phyloP scores from a whole-genome alignment of 2,113 vertebrate species.

The Eclectus roratus region DNA sequence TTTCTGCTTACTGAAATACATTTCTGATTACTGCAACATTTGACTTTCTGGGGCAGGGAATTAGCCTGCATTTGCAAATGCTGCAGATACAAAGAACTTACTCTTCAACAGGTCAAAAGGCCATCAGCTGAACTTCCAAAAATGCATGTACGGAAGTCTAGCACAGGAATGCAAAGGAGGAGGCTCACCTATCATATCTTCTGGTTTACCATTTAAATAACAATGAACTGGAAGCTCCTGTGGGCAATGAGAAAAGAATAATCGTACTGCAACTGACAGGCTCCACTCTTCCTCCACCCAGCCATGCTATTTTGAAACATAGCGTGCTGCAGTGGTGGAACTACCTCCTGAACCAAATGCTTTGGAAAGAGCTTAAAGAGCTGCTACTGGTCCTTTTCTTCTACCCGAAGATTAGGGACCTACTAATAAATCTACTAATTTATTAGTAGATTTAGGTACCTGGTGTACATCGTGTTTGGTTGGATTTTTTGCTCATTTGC shows the following conservation, averaged over 20 bases:
- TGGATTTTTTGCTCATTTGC: not conserved
- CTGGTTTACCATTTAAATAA: not conserved
- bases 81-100: not conserved
- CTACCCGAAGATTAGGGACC: not conserved
- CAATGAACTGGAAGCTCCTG: not conserved
- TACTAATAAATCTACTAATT: too few species aligned
- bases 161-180: not conserved
- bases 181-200: not conserved
- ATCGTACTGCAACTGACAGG: not conserved
- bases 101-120: not conserved
- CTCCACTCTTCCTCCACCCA: not conserved
- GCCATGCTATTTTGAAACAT: not conserved
- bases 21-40: not conserved
- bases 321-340: not conserved
- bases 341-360: not conserved
- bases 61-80: not conserved
- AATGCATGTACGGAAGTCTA: not conserved
- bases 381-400: not conserved
- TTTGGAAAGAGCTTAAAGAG: not conserved
- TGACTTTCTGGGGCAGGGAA: not conserved
- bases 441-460: too few species aligned
- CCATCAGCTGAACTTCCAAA: not conserved
- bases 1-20: not conserved
- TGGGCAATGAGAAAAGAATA: not conserved
- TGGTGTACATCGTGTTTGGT: accelerated